These are phyloP conservation scores for Bungarus multicinctus DNA, from an alignment of 2,113 vertebrate genomes.

Conservation along the genomic window DNA sequence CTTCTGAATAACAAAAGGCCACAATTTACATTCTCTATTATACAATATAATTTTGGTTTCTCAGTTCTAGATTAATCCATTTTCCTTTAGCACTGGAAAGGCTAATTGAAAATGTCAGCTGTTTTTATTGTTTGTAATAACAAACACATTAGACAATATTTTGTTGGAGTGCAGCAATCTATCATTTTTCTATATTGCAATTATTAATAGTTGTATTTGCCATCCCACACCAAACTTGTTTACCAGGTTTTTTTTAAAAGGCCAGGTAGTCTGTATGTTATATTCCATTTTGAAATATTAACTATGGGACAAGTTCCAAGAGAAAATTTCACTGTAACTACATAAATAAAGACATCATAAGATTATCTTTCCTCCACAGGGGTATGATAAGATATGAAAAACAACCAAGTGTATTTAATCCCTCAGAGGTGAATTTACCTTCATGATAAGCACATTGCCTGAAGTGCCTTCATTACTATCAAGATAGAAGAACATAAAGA, in stretches of 20 bases:
- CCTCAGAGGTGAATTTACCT: conserved; percentile 9
- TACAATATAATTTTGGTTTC: conserved; percentile 31
- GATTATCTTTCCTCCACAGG: background rate
- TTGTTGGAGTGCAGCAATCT: background rate
- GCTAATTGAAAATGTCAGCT: conserved; percentile 24
- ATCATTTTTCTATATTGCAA: background rate
- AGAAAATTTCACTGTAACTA: background rate
- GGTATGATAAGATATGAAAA: background rate
- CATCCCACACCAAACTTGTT: background rate
- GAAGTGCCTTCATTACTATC: background rate
- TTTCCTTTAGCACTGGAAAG: conserved; percentile 38
- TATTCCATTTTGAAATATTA: background rate
- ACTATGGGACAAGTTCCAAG: background rate
- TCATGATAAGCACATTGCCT: background rate
- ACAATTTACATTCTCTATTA: conserved; percentile 14
- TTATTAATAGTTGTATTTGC: background rate
- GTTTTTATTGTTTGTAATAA: conserved; percentile 19
- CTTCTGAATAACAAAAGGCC: conserved; percentile 34
- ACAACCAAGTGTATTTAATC: conserved; percentile 9
- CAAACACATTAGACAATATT: conserved; percentile 12
- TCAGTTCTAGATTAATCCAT: conserved; percentile 29
- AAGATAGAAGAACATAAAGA: conserved; percentile 5
- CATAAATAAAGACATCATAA: background rate
- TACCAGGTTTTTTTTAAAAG: background rate
- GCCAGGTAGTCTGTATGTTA: background rate